Evolutionary conservation across 2,113 vertebrate genomes (phyloP), one percentile per base, ranked within the genome.

Genomic region (Dicerorhinus sumatrensis): DNA sequence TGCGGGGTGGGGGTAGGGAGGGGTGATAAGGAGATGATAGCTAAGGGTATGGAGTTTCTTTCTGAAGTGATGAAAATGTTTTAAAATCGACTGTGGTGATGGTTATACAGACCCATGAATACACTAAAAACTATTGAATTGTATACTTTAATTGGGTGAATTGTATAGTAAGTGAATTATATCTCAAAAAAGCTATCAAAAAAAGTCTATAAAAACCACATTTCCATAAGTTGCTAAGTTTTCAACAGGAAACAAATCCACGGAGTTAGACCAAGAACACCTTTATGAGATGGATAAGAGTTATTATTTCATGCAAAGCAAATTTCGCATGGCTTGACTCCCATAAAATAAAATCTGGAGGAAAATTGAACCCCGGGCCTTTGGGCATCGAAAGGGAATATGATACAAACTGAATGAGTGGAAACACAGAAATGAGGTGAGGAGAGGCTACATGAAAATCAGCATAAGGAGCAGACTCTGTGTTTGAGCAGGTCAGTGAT

Each of bases 181-280:
- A 81, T 46, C 36, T 89, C 89, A 80, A n/a, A 58, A 72, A 88
- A 89, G 31, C 13, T 86, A 16, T 86, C 58, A 33, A 85, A 75
- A 46, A 79, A 25, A 72, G 20, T 42, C 51, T n/a, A 54, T 88
- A 60, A 95, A 84, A 94, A 65, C 6, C 6, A 63, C 23, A 8
- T 80, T 81, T 91, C 54, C 72, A 23, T 60, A 91, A 85, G 16
- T 96, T 85, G 85, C 76, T 88, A 62, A 48, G n/a, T 58, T 94
- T 91, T 69, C 12, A 20, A 92, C 18, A 65, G 54, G 60, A 87
- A 85, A 56, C 20, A 80, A 84, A 54, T 12, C 8, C 25, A 33
- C 29, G 31, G 25, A 56, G 9, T 63, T 80, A 76, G 31, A 83
- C 48, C 27, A 89, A 80, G 65, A 92, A 8, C 21, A 33, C 20